phyloP scores from a whole-genome alignment of 2,888 invertebrate species.

The Camponotus fellah region DNA sequence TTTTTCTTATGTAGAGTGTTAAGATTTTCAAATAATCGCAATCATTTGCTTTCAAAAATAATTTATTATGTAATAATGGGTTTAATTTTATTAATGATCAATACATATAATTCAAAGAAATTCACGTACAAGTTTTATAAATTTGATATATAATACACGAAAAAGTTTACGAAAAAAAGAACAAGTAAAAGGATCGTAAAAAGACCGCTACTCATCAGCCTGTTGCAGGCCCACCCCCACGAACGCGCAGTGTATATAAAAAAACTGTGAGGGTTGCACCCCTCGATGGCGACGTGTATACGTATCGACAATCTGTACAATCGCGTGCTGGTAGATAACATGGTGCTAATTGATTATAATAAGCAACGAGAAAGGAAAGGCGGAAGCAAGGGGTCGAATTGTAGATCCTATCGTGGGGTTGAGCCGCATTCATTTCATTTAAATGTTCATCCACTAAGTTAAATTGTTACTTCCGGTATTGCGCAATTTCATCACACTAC shows the following conservation, averaged over 20 bases:
- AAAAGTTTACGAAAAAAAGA: background rate
- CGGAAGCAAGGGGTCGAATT: slow-evolving; percentile 58
- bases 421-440: slow-evolving; percentile 53
- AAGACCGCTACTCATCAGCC: slow-evolving; percentile 84
- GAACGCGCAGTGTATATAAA: slow-evolving; percentile 76
- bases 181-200: slow-evolving; percentile 36
- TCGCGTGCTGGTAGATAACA: slow-evolving; percentile 83
- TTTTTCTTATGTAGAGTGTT: background rate
- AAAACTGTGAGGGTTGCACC: slow-evolving; percentile 81
- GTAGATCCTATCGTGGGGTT: slow-evolving; percentile 52
- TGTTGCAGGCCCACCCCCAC: slow-evolving; percentile 81
- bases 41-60: background rate
- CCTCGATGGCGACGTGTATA: slow-evolving; percentile 65
- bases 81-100: background rate
- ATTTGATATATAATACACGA: background rate
- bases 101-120: background rate
- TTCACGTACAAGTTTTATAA: background rate
- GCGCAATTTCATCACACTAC: background rate
- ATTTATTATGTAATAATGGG: background rate
- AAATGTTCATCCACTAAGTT: slow-evolving; percentile 52
- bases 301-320: slow-evolving; percentile 59
- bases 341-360: slow-evolving; percentile 85
- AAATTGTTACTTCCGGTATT: slow-evolving; percentile 53
- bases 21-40: background rate
- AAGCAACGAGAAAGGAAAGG: slow-evolving; percentile 74